Evolutionary conservation across 2,113 vertebrate genomes (phyloP).

Genomic region (Verasper variegatus): DNA sequence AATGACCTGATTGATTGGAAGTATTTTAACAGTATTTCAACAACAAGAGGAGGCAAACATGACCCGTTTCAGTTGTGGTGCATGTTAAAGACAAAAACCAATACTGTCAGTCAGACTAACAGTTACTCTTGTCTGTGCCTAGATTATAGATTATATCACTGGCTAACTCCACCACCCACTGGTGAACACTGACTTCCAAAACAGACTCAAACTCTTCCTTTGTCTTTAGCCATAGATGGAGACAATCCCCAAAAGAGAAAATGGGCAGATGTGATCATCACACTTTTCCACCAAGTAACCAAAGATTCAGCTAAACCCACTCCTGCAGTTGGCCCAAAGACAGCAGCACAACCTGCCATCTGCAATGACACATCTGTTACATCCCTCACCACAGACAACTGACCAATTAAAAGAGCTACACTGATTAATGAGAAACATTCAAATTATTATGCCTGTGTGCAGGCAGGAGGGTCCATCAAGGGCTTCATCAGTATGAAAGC

Average conservation of each 20-base stretch:
- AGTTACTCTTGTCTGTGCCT: no score
- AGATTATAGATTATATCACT: neutral
- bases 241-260: neutral
- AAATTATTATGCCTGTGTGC: neutral
- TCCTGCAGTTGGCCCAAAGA: no score
- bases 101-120: no score
- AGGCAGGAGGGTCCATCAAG: no score
- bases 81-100: no score
- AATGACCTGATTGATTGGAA: no score
- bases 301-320: neutral
- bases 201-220: neutral
- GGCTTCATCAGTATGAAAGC: no score
- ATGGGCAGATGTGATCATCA: neutral
- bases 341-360: no score
- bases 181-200: neutral
- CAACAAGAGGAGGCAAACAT: no score
- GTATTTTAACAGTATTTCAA: no score
- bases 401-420: neutral
- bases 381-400: neutral
- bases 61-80: no score
- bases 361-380: no score
- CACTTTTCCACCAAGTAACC: neutral
- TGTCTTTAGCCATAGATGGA: neutral
- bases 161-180: neutral
- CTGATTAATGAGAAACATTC: neutral